phyloP scores from a whole-genome alignment of 2,888 invertebrate genomes.

The Spodoptera littoralis region DNA sequence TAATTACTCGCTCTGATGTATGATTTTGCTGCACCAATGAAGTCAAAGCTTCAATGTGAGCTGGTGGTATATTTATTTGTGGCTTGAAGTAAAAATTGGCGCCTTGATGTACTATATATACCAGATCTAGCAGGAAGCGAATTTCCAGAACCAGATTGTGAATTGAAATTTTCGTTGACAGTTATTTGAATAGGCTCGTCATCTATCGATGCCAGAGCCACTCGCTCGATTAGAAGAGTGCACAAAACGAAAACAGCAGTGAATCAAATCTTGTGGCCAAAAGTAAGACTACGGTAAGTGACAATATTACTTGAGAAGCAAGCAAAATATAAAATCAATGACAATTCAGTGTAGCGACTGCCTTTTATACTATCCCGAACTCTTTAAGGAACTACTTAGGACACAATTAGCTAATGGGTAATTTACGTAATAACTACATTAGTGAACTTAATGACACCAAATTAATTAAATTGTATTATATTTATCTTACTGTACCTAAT shows the following conservation, averaged over 20 bases:
- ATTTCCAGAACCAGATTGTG: slow-evolving; percentile 28
- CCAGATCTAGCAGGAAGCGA: slow-evolving; percentile 51
- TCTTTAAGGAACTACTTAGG: slow-evolving; percentile 5
- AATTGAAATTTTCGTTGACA: slow-evolving; percentile 49
- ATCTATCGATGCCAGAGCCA: slow-evolving; percentile 10
- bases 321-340: not conserved
- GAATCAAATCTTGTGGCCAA: slow-evolving; percentile 16
- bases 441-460: slow-evolving; percentile 4
- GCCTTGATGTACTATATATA: slow-evolving; percentile 61
- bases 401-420: not conserved
- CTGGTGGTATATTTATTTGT: slow-evolving; percentile 51
- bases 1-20: not conserved
- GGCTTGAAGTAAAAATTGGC: slow-evolving; percentile 70
- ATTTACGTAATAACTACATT: slow-evolving; percentile 1
- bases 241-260: slow-evolving; percentile 6
- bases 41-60: slow-evolving; percentile 43
- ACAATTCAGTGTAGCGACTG: not conserved
- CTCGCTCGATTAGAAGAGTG: slow-evolving; percentile 2
- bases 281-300: not conserved
- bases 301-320: not conserved
- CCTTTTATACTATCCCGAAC: slow-evolving; percentile 20
- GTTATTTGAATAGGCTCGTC: slow-evolving; percentile 44
- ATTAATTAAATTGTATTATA: slow-evolving; percentile 13
- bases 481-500: not conserved
- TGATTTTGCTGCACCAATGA: slow-evolving; percentile 33